Percentiles rank a stretch among this genome's conserved stretches.
Evolutionary conservation across 1,140 invertebrate genomes (phyloP).

Genomic region (Cherax destructor): DNA sequence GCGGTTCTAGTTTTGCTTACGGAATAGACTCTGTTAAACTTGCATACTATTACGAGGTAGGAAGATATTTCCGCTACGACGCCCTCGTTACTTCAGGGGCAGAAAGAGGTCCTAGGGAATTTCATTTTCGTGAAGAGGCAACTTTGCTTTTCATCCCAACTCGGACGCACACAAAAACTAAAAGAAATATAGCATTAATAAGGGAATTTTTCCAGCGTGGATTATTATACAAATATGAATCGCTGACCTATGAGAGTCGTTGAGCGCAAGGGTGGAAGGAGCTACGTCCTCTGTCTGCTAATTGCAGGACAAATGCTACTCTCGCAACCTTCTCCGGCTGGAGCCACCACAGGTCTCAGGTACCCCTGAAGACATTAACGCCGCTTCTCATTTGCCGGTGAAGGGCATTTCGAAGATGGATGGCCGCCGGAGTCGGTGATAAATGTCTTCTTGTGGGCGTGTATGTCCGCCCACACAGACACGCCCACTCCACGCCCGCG

Average conservation of each 20-base stretch:
- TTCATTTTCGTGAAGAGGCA: background rate
- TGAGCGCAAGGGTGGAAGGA: too few relatives aligned
- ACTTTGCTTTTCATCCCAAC: background rate
- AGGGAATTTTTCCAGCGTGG: too few relatives aligned
- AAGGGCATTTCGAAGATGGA: constrained; percentile 21
- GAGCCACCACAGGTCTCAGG: background rate
- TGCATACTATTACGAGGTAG: too few relatives aligned
- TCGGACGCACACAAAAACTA: background rate
- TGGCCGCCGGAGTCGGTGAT: background rate
- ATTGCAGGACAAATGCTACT: too few relatives aligned
- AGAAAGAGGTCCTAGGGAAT: background rate
- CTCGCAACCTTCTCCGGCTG: background rate
- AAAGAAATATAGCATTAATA: background rate
- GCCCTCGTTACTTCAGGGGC: background rate
- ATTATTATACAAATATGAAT: too few relatives aligned
- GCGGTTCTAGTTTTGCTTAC: too few relatives aligned
- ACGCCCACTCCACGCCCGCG: background rate
- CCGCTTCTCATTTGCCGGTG: constrained; percentile 11
- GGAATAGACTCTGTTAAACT: too few relatives aligned
- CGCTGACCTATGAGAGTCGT: too few relatives aligned
- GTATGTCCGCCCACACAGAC: background rate
- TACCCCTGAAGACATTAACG: constrained; percentile 19
- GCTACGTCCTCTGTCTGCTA: too few relatives aligned
- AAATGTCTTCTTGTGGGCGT: constrained; percentile 22
- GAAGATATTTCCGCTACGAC: background rate